These are phyloP conservation scores for Lissocephala sabroskyi DNA, from an alignment of 2,888 invertebrate species.

Conservation along the genomic window DNA sequence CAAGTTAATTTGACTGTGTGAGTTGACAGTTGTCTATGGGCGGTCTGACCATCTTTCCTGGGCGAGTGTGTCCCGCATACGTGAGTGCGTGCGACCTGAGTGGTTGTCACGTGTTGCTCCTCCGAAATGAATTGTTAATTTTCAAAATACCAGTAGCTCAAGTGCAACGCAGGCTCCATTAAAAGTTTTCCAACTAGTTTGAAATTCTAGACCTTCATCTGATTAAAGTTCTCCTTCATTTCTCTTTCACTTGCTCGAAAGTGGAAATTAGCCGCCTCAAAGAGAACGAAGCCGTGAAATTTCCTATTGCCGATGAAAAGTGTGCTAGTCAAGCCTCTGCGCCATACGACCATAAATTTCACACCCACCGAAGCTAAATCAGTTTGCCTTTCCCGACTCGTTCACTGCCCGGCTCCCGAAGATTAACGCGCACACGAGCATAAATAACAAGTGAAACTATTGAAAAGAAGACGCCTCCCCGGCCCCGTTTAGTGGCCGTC, in stretches of 20 bases:
- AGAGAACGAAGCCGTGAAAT: constrained; percentile 27
- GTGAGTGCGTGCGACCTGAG: constrained; percentile 1
- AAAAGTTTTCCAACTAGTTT: too few relatives aligned
- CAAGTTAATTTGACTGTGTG: too few relatives aligned
- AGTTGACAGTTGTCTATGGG: too few relatives aligned
- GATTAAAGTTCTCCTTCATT: too few relatives aligned
- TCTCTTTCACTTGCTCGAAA: too few relatives aligned
- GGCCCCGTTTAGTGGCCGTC: too few relatives aligned
- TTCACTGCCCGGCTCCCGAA: constrained; percentile 28
- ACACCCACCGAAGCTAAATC: constrained; percentile 29
- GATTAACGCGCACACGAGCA: constrained; percentile 48
- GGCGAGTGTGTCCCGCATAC: not conserved
- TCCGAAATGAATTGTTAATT: constrained; percentile 36
- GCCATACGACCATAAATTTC: constrained; percentile 43
- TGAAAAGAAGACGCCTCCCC: constrained; percentile 42
- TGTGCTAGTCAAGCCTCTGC: constrained; percentile 46
- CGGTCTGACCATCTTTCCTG: too few relatives aligned
- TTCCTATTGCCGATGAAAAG: constrained; percentile 31
- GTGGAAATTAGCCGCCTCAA: constrained; percentile 26
- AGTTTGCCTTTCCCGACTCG: not conserved
- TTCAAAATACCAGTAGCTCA: too few relatives aligned
- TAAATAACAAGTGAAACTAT: constrained; percentile 52
- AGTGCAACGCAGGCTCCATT: too few relatives aligned
- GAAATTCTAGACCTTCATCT: not conserved
- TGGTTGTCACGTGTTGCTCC: constrained; percentile 1